Conservation (phyloP, 2,113 vertebrate species). For the Lonchura striata region DNA sequence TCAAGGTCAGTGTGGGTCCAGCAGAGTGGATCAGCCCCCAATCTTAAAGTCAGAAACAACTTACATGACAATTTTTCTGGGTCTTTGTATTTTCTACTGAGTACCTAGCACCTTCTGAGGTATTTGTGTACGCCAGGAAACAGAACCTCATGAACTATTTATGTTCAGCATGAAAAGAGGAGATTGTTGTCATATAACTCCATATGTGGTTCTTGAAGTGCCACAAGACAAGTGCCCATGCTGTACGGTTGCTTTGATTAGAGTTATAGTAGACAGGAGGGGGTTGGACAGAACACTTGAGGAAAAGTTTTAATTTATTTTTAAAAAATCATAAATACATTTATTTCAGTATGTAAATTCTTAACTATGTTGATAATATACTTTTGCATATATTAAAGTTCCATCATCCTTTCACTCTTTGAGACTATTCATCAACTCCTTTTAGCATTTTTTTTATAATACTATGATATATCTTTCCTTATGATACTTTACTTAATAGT, state of each 20-base stretch:
- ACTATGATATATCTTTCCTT: neutral
- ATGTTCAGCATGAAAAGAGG: neutral
- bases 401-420: neutral
- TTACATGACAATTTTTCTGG: neutral
- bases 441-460: neutral
- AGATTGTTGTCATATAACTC: neutral
- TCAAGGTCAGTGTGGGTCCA: neutral
- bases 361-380: neutral
- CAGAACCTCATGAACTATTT: neutral
- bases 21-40: neutral
- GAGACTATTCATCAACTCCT: neutral
- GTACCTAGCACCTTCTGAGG: neutral
- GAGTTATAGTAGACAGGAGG: neutral
- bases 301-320: neutral
- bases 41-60: neutral
- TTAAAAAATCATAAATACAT: neutral
- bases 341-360: neutral
- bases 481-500: neutral
- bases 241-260: neutral
- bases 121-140: neutral
- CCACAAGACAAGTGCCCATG: neutral
- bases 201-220: neutral
- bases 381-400: neutral
- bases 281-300: neutral
- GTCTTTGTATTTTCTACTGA: neutral